Percentiles rank a stretch among this genome's conserved stretches.
Conservation (phyloP, 1,140 invertebrate genomes). For the Centruroides vittatus region DNA sequence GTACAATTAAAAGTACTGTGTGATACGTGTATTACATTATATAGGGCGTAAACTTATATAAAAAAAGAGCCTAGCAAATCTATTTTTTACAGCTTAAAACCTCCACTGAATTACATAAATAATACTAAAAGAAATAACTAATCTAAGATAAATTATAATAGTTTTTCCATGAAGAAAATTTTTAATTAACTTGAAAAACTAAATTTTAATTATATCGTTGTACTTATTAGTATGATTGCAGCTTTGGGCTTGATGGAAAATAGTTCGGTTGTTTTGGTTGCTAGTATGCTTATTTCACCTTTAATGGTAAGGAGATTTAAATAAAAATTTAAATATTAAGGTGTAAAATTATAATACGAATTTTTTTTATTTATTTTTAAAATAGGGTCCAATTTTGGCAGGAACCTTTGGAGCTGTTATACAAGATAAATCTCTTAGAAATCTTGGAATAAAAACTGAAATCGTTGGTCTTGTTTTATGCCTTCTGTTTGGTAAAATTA, state of each 20-base stretch:
- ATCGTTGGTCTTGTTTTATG: conserved; percentile 53
- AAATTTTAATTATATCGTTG: conserved; percentile 23
- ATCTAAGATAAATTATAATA: no score
- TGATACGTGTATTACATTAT: no score
- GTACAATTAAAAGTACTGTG: no score
- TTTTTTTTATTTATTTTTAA: not conserved
- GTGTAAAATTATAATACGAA: not conserved
- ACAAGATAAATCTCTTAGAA: conserved; percentile 4
- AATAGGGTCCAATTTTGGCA: conserved; percentile 44
- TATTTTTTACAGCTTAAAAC: no score
- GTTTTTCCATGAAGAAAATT: no score
- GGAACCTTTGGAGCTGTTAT: conserved; percentile 13
- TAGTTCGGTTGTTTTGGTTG: conserved; percentile 63
- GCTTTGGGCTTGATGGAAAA: conserved; percentile 62
- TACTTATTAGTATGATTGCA: conserved; percentile 57
- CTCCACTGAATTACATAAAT: no score
- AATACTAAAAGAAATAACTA: no score
- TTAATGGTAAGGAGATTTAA: conserved; percentile 44
- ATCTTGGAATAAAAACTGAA: conserved; percentile 45
- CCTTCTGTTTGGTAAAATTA: conserved; percentile 39
- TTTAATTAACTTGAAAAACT: not conserved
- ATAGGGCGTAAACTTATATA: no score
- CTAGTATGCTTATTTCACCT: conserved; percentile 74
- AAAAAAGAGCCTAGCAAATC: no score
- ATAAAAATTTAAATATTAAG: not conserved